Conservation (phyloP, 2,888 invertebrate genomes). For the Caenorhabditis parvicauda region DNA sequence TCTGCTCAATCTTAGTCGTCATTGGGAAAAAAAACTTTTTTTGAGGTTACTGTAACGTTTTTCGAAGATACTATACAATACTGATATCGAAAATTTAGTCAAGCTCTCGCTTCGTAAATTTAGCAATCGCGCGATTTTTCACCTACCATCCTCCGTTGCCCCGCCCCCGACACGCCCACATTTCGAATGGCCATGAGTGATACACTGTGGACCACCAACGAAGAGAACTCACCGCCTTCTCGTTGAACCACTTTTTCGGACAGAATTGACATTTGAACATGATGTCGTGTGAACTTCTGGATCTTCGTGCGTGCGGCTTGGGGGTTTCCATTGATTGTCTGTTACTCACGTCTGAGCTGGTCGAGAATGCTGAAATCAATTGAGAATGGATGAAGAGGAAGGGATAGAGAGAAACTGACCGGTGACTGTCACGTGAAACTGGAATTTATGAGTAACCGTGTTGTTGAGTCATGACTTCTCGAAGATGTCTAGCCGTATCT, state of each 20-base stretch:
- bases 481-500: constrained; percentile 1
- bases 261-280: constrained; percentile 54
- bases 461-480: too few relatives aligned
- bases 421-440: too few relatives aligned
- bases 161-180: too few relatives aligned
- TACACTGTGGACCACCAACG: not conserved
- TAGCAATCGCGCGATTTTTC: too few relatives aligned
- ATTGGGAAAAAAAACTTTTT: not conserved
- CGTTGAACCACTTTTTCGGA: constrained; percentile 48
- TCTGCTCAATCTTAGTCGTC: not conserved
- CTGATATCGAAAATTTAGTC: too few relatives aligned
- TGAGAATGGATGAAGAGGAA: too few relatives aligned
- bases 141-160: too few relatives aligned
- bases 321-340: not conserved
- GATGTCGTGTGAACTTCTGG: constrained; percentile 31
- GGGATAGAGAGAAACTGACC: too few relatives aligned
- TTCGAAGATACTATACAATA: too few relatives aligned
- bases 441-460: too few relatives aligned
- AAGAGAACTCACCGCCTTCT: constrained; percentile 31
- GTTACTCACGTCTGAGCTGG: not conserved
- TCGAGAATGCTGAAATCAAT: not conserved
- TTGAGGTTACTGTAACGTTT: too few relatives aligned
- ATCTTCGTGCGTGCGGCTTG: constrained; percentile 9
- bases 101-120: too few relatives aligned
- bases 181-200: not conserved